These are phyloP conservation scores for Hyla sarda DNA, from an alignment of 2,113 vertebrate genomes.

Conservation along the genomic window DNA sequence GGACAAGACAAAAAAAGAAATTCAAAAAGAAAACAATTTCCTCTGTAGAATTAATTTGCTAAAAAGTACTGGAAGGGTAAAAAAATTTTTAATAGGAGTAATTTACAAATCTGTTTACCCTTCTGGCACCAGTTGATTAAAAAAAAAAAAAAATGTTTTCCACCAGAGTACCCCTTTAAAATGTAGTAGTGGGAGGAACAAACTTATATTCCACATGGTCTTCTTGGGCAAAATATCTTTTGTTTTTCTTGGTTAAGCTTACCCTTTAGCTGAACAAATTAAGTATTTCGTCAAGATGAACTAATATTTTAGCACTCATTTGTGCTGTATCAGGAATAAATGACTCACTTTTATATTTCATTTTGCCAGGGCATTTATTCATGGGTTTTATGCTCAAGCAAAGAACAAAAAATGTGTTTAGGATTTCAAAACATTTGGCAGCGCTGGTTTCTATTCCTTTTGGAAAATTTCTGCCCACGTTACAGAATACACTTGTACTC, in stretches of 20 bases:
- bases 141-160: too few species aligned
- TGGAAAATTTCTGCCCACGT: conserved; percentile 16
- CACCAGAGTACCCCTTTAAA: too few species aligned
- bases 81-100: too few species aligned
- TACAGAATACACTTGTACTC: neutral
- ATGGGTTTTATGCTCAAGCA: conserved; percentile 19
- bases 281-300: neutral
- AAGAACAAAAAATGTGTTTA: conserved; percentile 32
- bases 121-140: too few species aligned
- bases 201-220: neutral
- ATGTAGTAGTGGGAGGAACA: neutral
- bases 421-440: conserved; percentile 37
- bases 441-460: neutral
- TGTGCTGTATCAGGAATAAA: neutral
- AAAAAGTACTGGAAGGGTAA: too few species aligned
- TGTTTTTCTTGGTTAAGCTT: neutral
- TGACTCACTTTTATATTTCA: conserved; percentile 22
- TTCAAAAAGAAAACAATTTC: too few species aligned
- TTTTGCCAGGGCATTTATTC: conserved; percentile 39
- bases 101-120: too few species aligned
- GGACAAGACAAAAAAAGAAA: too few species aligned
- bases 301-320: conserved; percentile 28
- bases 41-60: too few species aligned
- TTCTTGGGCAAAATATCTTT: neutral
- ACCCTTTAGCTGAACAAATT: conserved; percentile 17